These are phyloP conservation scores for Corydoras maculifer DNA, from an alignment of 2,113 vertebrate species.

Conservation along the genomic window DNA sequence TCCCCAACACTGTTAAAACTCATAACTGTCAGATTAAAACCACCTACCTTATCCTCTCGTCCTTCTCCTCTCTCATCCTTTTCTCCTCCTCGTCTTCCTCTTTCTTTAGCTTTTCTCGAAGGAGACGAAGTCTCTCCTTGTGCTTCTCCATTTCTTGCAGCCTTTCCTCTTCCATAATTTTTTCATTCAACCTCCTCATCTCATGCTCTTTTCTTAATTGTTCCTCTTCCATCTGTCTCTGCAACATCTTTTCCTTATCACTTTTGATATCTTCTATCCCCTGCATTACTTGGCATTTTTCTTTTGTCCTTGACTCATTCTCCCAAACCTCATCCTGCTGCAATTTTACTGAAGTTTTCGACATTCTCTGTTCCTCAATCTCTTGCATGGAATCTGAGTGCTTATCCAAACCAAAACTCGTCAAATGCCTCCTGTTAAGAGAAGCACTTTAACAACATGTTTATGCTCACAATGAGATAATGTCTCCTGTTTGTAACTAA, in stretches of 20 bases:
- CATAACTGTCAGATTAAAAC: background rate
- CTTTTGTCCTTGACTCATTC: constrained; percentile 40
- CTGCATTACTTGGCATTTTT: constrained; percentile 37
- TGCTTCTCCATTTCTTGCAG: constrained; percentile 38
- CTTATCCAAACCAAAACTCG: background rate
- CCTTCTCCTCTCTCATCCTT: constrained; percentile 62
- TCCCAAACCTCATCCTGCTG: constrained; percentile 40
- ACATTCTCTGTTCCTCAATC: background rate
- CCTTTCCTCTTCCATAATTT: constrained; percentile 18
- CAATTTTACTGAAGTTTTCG: background rate
- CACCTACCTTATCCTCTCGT: constrained; percentile 68
- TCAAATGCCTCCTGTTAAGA: background rate
- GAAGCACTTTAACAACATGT: background rate
- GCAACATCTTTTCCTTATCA: constrained; percentile 30
- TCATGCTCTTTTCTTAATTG: no score
- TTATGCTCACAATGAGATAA: background rate
- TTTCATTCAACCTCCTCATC: background rate
- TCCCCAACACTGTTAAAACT: background rate
- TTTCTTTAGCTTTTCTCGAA: constrained; percentile 50
- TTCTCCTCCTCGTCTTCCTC: constrained; percentile 62
- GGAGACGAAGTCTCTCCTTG: constrained; percentile 6
- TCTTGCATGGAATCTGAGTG: background rate
- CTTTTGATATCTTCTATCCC: constrained; percentile 32
- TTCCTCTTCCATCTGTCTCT: constrained; percentile 29
- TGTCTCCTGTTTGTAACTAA: background rate